Conservation (phyloP, 2,797 vertebrate species). For the Poeciliopsis turneri region DNA sequence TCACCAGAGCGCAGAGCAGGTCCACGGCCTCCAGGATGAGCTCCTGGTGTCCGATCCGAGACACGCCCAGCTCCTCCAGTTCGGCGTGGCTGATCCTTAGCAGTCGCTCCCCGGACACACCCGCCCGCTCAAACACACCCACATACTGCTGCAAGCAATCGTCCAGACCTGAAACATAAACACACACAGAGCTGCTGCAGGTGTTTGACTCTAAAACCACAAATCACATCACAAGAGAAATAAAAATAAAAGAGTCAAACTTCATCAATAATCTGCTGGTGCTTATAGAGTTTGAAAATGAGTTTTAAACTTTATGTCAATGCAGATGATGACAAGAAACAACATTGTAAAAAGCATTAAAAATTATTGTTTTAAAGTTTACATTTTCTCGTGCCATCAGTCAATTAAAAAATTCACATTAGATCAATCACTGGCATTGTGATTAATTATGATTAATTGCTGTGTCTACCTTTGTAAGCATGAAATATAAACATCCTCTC, state of each 20-base stretch:
- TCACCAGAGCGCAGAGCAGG: slow-evolving; percentile 95
- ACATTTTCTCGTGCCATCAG: not conserved
- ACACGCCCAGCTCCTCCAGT: slow-evolving; percentile 95
- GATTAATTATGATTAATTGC: too few species aligned
- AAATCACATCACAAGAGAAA: not conserved
- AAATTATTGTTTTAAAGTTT: not conserved
- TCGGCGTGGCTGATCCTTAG: slow-evolving; percentile 96
- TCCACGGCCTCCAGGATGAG: slow-evolving; percentile 97
- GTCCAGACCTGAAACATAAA: slow-evolving; percentile 87
- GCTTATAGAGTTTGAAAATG: not conserved
- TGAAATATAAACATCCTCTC: too few species aligned
- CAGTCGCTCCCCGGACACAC: slow-evolving; percentile 93
- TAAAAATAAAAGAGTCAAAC: not conserved
- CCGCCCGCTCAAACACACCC: slow-evolving; percentile 94
- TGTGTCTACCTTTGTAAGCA: too few species aligned
- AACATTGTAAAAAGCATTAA: not conserved
- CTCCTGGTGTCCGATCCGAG: slow-evolving; percentile 96
- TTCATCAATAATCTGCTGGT: not conserved
- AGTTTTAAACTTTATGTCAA: not conserved
- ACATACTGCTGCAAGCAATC: slow-evolving; percentile 97
- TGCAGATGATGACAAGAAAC: not conserved
- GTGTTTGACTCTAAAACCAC: not conserved
- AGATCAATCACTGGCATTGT: too few species aligned
- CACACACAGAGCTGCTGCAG: not conserved
- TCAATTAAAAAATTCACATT: too few species aligned